Percentiles rank a stretch among this genome's conserved stretches.
Evolutionary conservation across 2,113 vertebrate genomes (phyloP).

Genomic region (Hemicordylus capensis): DNA sequence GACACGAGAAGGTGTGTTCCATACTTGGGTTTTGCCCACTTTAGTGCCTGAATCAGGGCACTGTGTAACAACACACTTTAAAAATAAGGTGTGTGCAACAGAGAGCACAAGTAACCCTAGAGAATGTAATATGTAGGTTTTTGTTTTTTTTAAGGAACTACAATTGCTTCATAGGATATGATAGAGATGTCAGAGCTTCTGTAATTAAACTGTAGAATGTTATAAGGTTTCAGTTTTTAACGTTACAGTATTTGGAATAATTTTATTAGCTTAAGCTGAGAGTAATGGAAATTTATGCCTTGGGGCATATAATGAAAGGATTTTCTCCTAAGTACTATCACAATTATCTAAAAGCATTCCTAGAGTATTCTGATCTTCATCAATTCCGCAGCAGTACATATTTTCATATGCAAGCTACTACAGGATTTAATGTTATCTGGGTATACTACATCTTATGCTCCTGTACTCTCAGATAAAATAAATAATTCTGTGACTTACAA

Average conservation of each 20-base stretch:
- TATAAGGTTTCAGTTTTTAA: not conserved
- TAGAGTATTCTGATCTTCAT: not conserved
- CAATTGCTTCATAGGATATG: not conserved
- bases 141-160: not conserved
- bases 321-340: not conserved
- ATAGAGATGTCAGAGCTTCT: not conserved
- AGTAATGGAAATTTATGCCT: not conserved
- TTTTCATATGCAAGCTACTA: not conserved
- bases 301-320: not conserved
- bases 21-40: slow-evolving; percentile 35
- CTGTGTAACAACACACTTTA: slow-evolving; percentile 18
- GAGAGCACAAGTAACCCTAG: not conserved
- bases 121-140: not conserved
- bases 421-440: not conserved
- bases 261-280: not conserved
- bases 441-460: not conserved
- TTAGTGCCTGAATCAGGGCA: slow-evolving; percentile 1
- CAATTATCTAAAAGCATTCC: not conserved
- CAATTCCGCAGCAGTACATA: not conserved
- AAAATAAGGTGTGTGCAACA: not conserved
- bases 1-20: slow-evolving; percentile 45
- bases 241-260: not conserved
- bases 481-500: rapidly evolving
- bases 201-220: not conserved
- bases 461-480: not conserved